These are phyloP conservation scores for Sebastes paucispinis DNA, from an alignment of 2,797 vertebrate species.

Conservation along the genomic window DNA sequence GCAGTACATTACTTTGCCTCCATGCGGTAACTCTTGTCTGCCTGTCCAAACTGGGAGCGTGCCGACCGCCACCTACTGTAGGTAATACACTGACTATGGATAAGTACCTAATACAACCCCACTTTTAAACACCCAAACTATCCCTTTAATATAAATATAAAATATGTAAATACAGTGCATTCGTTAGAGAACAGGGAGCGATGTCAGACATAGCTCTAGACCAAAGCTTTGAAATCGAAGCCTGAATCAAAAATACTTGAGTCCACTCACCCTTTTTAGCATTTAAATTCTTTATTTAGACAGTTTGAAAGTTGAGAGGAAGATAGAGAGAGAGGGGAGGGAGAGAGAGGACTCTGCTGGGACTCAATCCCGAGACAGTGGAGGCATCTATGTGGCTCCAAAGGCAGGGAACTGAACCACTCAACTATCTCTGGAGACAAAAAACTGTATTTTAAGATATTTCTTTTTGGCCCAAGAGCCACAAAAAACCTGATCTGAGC, in stretches of 20 bases:
- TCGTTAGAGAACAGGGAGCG: not conserved
- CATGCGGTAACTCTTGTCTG: fast-evolving
- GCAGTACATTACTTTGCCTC: fast-evolving
- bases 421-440: slow-evolving; percentile 26
- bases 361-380: slow-evolving; percentile 34
- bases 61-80: fast-evolving
- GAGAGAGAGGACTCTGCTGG: slow-evolving; percentile 16
- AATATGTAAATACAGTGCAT: not conserved
- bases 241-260: not conserved
- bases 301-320: slow-evolving; percentile 19
- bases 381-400: slow-evolving; percentile 15
- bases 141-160: not conserved
- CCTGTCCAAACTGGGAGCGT: fast-evolving
- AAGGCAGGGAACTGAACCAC: slow-evolving; percentile 27
- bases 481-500: not conserved
- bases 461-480: slow-evolving; percentile 2
- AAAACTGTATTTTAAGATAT: slow-evolving; percentile 23
- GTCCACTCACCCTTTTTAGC: not conserved
- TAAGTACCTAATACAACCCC: too few species aligned
- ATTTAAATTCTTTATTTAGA: slow-evolving; percentile 43
- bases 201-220: not conserved
- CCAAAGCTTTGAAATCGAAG: not conserved
- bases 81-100: too few species aligned
- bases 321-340: not conserved
- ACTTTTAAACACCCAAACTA: too few species aligned